A percentile compares a stretch with the other conserved stretches of the same genome.
Conservation (phyloP, 1,140 invertebrate genomes). For the Lucilia sericata region DNA sequence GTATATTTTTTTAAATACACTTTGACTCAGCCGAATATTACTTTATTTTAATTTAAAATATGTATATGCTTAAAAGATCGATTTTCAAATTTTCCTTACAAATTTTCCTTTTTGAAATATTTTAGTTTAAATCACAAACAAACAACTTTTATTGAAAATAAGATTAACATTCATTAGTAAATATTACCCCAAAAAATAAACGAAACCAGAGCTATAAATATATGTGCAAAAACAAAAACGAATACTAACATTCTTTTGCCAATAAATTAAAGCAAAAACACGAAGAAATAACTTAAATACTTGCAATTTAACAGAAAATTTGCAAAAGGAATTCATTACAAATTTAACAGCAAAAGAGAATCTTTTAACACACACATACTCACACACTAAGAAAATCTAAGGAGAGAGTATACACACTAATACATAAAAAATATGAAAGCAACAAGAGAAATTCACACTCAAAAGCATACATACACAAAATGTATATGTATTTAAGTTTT, state of each 20-base stretch:
- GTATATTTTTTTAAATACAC: no score
- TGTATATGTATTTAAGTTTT: not conserved
- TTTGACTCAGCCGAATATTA: no score
- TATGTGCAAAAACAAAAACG: not conserved
- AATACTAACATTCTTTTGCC: not conserved
- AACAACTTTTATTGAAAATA: not conserved
- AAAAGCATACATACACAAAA: conserved; percentile 13
- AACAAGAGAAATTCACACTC: not conserved
- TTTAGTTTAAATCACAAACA: not conserved
- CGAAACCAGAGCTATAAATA: not conserved
- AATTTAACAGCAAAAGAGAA: not conserved
- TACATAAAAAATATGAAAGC: not conserved
- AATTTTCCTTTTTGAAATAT: not conserved
- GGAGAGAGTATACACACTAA: not conserved
- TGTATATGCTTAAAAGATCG: no score
- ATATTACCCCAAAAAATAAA: not conserved
- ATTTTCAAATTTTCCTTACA: no score
- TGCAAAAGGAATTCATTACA: no score
- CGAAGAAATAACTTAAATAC: not conserved
- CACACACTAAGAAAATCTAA: not conserved
- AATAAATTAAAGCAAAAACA: not conserved
- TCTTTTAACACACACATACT: no score
- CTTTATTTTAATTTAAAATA: no score
- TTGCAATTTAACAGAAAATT: not conserved
- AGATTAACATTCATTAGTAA: not conserved